These are phyloP conservation scores for Petrocephalus zakoni DNA, from an alignment of 2,113 vertebrate species.

Conservation along the genomic window DNA sequence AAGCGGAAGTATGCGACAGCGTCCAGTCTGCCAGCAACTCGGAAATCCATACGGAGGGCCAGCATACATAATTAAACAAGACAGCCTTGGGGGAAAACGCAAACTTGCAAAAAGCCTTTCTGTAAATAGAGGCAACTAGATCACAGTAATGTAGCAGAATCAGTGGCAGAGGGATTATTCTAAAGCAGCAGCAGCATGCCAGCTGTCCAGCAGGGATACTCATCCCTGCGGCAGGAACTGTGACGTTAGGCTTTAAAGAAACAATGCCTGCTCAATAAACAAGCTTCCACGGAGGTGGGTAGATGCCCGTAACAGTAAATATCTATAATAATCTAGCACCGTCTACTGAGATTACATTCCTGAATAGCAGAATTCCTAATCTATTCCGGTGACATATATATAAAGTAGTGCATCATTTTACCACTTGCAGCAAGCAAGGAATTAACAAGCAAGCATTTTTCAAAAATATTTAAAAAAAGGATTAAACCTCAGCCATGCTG, in stretches of 20 bases:
- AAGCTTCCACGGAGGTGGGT: background rate
- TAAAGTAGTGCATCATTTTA: background rate
- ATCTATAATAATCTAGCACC: background rate
- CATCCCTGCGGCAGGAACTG: background rate
- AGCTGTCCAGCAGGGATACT: background rate
- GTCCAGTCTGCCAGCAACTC: background rate
- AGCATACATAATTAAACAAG: background rate
- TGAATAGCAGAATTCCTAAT: background rate
- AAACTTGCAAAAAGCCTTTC: background rate
- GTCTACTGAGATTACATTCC: background rate
- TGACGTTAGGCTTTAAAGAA: background rate
- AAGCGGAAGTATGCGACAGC: background rate
- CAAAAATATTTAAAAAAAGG: background rate
- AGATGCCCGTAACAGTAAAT: background rate
- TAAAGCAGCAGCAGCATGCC: background rate
- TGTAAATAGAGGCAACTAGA: background rate
- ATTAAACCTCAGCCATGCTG: background rate
- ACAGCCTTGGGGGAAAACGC: background rate
- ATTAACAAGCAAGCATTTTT: background rate
- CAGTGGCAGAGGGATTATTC: background rate
- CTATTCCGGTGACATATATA: background rate
- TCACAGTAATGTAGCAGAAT: background rate
- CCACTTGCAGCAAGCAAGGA: background rate
- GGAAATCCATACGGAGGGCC: background rate
- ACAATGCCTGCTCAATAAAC: background rate